A percentile compares a stretch with the other conserved stretches of the same genome.
Conservation (phyloP, 2,113 vertebrate species). For the Xiphias gladius region DNA sequence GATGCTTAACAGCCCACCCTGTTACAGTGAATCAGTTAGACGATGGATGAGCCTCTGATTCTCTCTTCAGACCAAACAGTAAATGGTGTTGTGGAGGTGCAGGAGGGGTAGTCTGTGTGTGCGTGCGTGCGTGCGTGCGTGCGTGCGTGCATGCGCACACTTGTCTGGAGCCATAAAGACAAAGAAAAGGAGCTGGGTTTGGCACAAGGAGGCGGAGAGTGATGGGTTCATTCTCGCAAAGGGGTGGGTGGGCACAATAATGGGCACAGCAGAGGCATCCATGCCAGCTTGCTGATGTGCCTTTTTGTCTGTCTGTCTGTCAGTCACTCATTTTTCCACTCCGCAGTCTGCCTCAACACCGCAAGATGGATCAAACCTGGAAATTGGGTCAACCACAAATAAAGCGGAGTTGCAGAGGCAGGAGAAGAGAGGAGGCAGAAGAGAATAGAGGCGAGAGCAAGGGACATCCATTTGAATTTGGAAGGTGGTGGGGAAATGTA, state of each 20-base stretch:
- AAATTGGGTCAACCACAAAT: conserved; percentile 86
- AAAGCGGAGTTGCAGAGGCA: conserved; percentile 66
- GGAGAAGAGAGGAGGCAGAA: conserved; percentile 59
- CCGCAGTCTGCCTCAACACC: conserved; percentile 62
- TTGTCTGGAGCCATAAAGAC: conserved; percentile 52
- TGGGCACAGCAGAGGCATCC: conserved; percentile 60
- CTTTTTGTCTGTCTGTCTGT: conserved; percentile 69
- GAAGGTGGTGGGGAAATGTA: conserved; percentile 79
- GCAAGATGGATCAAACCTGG: conserved; percentile 77
- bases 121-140: conserved; percentile 4
- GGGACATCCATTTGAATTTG: conserved; percentile 78
- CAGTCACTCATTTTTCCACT: conserved; percentile 53
- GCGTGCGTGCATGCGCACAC: not conserved
- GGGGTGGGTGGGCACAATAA: conserved; percentile 62
- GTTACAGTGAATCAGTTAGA: conserved; percentile 41
- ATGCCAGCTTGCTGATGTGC: conserved; percentile 58
- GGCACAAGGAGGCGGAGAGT: conserved; percentile 54
- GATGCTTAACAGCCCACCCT: conserved; percentile 30
- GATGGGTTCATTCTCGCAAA: conserved; percentile 61
- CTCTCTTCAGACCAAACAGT: conserved; percentile 45
- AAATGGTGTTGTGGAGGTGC: conserved; percentile 33
- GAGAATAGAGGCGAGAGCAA: conserved; percentile 62
- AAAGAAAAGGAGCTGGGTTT: conserved; percentile 57
- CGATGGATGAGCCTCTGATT: conserved; percentile 40
- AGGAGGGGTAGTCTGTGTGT: conserved; percentile 14